Conservation (phyloP, 2,888 invertebrate genomes). For the Opisthograptis luteolata region DNA sequence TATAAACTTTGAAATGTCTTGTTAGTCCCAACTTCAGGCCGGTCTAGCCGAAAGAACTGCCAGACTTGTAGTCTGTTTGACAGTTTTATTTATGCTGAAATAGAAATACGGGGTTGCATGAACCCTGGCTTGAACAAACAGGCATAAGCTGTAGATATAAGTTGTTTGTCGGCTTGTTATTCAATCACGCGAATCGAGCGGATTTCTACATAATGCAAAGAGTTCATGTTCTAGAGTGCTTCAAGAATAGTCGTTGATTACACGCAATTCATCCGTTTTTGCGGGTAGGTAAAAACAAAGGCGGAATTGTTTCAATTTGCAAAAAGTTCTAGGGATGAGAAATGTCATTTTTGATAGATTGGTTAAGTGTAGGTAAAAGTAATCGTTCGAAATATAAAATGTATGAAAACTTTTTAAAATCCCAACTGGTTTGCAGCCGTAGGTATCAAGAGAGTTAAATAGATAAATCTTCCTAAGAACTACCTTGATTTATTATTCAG, state of each 20-base stretch:
- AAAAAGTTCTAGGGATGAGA: too few species aligned
- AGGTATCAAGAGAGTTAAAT: constrained; percentile 3
- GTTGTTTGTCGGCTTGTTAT: constrained; percentile 13
- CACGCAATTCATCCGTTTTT: constrained; percentile 13
- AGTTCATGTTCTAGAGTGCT: constrained; percentile 14
- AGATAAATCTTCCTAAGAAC: constrained; percentile 16
- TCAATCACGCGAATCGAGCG: constrained; percentile 13
- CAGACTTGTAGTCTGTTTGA: constrained; percentile 10
- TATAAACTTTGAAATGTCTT: constrained; percentile 23
- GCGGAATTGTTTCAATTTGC: not conserved
- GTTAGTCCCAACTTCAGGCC: constrained; percentile 17
- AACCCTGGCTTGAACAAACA: not conserved
- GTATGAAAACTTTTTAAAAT: too few species aligned
- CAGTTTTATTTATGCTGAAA: not conserved
- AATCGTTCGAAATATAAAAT: too few species aligned
- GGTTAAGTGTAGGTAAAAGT: not conserved
- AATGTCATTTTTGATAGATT: too few species aligned
- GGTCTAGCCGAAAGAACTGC: constrained; percentile 8
- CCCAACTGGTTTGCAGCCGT: not conserved
- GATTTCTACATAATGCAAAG: constrained; percentile 1
- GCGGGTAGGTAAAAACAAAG: not conserved
- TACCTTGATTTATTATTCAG: constrained; percentile 36
- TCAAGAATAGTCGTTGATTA: constrained; percentile 8
- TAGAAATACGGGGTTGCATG: not conserved
- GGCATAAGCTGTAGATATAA: too few species aligned